A percentile compares a stretch with the other conserved stretches of the same genome.
Evolutionary conservation across 2,797 vertebrate species (phyloP).

Genomic region (Fistularia commersonii): DNA sequence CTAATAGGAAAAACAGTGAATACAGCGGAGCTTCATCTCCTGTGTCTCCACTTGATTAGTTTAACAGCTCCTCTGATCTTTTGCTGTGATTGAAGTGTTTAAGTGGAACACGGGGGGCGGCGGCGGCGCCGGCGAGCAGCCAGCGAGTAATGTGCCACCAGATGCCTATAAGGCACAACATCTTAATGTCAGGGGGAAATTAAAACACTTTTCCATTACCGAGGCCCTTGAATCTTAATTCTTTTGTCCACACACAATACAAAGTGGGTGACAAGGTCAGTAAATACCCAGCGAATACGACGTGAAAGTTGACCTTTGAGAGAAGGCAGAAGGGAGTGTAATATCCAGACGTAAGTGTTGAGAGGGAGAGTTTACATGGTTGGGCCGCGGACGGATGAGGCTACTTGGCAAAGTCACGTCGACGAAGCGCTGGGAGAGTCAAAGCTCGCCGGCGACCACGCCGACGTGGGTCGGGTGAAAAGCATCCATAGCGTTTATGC

Average conservation of each 20-base stretch:
- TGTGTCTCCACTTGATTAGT: constrained; percentile 94
- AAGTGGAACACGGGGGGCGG: constrained; percentile 89
- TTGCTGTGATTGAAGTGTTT: constrained; percentile 96
- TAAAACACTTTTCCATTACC: constrained; percentile 95
- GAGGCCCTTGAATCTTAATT: constrained; percentile 91
- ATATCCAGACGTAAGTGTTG: constrained; percentile 51
- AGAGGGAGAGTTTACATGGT: constrained; percentile 25
- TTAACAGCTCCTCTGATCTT: constrained; percentile 97
- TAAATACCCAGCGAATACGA: constrained; percentile 77
- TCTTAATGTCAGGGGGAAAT: constrained; percentile 99
- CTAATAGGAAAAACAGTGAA: constrained; percentile 72
- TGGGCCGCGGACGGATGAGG: too few species aligned
- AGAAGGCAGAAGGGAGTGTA: constrained; percentile 56
- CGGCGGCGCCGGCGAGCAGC: constrained; percentile 81
- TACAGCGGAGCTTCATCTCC: constrained; percentile 76
- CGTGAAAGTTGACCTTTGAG: constrained; percentile 77
- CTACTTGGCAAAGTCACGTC: too few species aligned
- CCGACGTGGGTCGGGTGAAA: too few species aligned
- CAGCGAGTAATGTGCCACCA: constrained; percentile 82
- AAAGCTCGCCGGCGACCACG: too few species aligned
- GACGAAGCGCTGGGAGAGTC: too few species aligned
- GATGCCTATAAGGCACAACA: constrained; percentile 93
- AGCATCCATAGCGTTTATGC: background rate
- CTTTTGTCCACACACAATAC: constrained; percentile 82
- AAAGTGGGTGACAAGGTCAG: constrained; percentile 82